These are phyloP conservation scores for Caenorhabditis sinica DNA, from an alignment of 2,888 invertebrate genomes.

Conservation along the genomic window DNA sequence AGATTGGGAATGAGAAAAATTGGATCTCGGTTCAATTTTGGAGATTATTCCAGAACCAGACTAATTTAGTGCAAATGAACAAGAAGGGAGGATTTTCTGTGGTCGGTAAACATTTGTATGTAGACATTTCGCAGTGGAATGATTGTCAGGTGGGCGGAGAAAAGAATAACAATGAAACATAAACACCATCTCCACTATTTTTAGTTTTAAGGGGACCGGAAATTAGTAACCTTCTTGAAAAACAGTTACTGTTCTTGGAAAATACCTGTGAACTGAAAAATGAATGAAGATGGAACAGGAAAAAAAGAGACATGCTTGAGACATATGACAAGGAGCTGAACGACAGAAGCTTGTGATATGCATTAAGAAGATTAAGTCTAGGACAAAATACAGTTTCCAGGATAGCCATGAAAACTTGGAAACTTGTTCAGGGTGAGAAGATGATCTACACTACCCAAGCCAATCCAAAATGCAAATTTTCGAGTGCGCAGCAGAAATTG, in stretches of 20 bases:
- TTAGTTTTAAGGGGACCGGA: neutral
- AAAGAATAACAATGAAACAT: conserved; percentile 31
- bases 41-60: neutral
- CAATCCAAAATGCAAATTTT: conserved; percentile 63
- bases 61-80: conserved; percentile 28
- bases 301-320: no score
- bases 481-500: conserved; percentile 35
- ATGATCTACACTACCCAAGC: neutral
- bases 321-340: neutral
- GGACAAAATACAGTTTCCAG: neutral
- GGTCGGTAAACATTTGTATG: conserved; percentile 36
- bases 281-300: no score
- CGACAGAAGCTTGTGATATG: neutral
- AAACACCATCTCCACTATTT: conserved; percentile 25
- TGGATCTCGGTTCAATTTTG: no score
- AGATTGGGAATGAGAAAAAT: conserved; percentile 26
- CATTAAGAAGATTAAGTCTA: neutral
- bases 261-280: no score
- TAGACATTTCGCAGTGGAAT: conserved; percentile 44
- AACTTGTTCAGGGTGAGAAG: conserved; percentile 41
- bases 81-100: conserved; percentile 13
- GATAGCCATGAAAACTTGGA: conserved; percentile 15
- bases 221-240: neutral
- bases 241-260: neutral
- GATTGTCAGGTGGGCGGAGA: conserved; percentile 33